Percentiles rank a stretch among this genome's conserved stretches.
phyloP scores from a whole-genome alignment of 1,140 invertebrate species.

The Megalopta genalis region DNA sequence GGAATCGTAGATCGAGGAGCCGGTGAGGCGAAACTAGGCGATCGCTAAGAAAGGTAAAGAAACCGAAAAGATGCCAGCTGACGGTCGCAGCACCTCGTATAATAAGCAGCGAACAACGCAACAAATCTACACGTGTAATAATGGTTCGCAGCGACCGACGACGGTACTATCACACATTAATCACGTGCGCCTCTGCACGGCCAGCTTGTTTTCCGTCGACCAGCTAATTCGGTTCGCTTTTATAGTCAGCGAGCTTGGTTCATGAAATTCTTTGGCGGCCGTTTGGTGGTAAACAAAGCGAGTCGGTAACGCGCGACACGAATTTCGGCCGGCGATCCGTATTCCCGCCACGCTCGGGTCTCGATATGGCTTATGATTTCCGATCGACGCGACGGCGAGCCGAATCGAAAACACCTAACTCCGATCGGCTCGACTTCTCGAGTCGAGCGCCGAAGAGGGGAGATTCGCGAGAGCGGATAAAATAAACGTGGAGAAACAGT shows the following conservation, averaged over 20 bases:
- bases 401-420: too few species aligned
- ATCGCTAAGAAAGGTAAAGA: too few species aligned
- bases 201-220: slow-evolving; percentile 15
- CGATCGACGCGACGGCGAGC: too few species aligned
- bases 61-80: too few species aligned
- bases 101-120: slow-evolving; percentile 35
- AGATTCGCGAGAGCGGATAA: too few species aligned
- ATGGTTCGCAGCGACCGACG: slow-evolving; percentile 10
- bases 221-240: slow-evolving; percentile 12
- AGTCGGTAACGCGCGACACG: neutral
- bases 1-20: too few species aligned
- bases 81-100: slow-evolving; percentile 1
- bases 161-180: neutral
- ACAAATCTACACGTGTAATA: slow-evolving; percentile 53
- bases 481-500: neutral
- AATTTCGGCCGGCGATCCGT: neutral
- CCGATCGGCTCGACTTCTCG: too few species aligned
- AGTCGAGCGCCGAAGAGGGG: too few species aligned
- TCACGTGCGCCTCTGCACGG: slow-evolving; percentile 10
- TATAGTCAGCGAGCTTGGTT: neutral
- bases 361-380: too few species aligned
- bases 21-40: too few species aligned
- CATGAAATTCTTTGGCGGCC: slow-evolving; percentile 14
- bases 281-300: slow-evolving; percentile 4
- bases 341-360: too few species aligned